Evolutionary conservation across 2,113 vertebrate species (phyloP).

Genomic region (Siphamia tubifer): DNA sequence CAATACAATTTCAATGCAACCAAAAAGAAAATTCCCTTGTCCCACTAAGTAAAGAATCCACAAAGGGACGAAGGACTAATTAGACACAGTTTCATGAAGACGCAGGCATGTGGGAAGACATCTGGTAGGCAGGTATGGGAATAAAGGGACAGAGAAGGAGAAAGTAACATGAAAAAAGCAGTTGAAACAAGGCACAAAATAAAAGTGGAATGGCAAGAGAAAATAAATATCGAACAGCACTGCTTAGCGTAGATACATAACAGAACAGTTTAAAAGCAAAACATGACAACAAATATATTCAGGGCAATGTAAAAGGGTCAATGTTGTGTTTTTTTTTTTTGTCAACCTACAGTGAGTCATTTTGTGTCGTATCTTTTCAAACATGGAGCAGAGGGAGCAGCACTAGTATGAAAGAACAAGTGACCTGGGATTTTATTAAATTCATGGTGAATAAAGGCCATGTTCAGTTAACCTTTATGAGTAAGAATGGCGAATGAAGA

Average conservation of each 20-base stretch:
- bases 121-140: conserved; percentile 8
- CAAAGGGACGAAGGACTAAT: conserved; percentile 24
- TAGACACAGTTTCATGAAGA: conserved; percentile 28
- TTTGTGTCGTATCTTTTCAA: not conserved
- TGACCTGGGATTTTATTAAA: not conserved
- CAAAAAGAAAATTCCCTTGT: not conserved
- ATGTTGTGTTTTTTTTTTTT: not conserved
- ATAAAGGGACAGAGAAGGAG: not conserved
- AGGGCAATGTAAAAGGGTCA: not conserved
- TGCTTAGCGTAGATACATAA: not conserved
- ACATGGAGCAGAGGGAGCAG: not conserved
- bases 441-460: not conserved
- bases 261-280: too few relatives aligned
- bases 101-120: conserved; percentile 25
- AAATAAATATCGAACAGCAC: not conserved
- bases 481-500: not conserved
- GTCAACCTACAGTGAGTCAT: too few relatives aligned
- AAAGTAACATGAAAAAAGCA: not conserved
- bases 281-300: too few relatives aligned
- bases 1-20: not conserved
- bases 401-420: not conserved
- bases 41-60: not conserved
- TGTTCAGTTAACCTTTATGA: conserved; percentile 20
- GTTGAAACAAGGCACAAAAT: not conserved
- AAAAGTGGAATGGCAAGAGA: not conserved